Base-by-base conservation (phyloP, 2,888 invertebrate species). In the Frankliniella fusca region DNA sequence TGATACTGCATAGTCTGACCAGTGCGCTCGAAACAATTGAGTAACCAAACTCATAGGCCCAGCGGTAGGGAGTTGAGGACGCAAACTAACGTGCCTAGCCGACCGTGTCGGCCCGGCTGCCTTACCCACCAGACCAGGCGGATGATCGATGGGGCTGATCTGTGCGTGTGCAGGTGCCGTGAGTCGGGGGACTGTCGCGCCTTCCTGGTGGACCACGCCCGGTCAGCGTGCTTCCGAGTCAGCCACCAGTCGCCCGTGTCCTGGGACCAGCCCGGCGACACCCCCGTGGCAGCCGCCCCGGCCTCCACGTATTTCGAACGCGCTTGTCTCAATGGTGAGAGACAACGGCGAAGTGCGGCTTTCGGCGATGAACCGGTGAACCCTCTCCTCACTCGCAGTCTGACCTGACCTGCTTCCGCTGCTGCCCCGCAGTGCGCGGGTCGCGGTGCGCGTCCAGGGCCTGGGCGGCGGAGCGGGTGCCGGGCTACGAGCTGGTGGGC, bases 391-490 rank as follows among this genome's bases (percentile, higher is more conserved):
- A n/a, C n/a, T n/a, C n/a, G n/a, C n/a, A n/a, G n/a, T n/a, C n/a
- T n/a, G n/a, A n/a, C n/a, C 83, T 83, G 83, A 48, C 81, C 83
- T 83, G 50, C 18, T 70, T 20, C 23, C 48, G 48, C 48, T 61
- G 15, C 20, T n/a, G 28, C 27, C 70, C 38, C 27, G 23, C 70
- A 76, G 70, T 76, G 70, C 70, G 27, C 70, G 70, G 38, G 38
- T 12, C 23, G 11, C 27, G 70, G 70, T 94, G 94, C 87, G 88
- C 89, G 81, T 87, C 88, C 12, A 92, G 92, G 83, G 90, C 92
- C 85, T 96, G 96, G 96, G 90, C 92, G 49, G 89, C 95, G 81
- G 95, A 95, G 86, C 91, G 92, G 85, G 93, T 93, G 81, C 93
- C 94, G 15, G 94, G 95, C 18, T 93, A 93, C 85, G 92, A 93